A percentile compares a stretch with the other conserved stretches of the same genome.
Conservation (phyloP, 2,888 invertebrate species). For the Periphyllus acericola region DNA sequence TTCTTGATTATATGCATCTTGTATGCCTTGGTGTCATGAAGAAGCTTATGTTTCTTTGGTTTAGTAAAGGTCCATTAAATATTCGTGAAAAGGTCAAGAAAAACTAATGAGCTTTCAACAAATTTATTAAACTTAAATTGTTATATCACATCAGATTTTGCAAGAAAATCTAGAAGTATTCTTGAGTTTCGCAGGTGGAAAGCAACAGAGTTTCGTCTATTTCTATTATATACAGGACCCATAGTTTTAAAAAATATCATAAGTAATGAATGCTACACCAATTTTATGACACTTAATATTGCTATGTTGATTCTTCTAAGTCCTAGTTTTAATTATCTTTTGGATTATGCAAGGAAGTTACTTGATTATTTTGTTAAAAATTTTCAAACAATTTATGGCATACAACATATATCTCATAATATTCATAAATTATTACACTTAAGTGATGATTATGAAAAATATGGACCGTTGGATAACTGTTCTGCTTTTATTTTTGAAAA, state of each 20-base stretch:
- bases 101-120: neutral
- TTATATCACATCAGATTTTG: slow-evolving; percentile 1
- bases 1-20: neutral
- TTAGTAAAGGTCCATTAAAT: neutral
- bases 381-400: neutral
- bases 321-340: neutral
- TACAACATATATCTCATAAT: neutral
- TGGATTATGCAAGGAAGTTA: neutral
- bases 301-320: neutral
- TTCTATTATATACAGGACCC: slow-evolving; percentile 7
- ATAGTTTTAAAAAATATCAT: neutral
- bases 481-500: neutral
- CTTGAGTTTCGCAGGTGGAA: neutral
- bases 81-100: neutral
- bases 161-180: neutral
- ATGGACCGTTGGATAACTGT: neutral
- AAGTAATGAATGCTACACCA: neutral
- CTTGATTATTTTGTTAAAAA: neutral
- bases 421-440: neutral
- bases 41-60: neutral
- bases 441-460: neutral
- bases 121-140: neutral
- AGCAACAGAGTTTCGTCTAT: slow-evolving; percentile 11
- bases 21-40: too few species aligned
- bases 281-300: neutral